Evolutionary conservation across 53 echinoderm and acorn worm genomes (phyloP), one percentile per base, ranked within the genome.

Genomic region (Astropecten irregularis): DNA sequence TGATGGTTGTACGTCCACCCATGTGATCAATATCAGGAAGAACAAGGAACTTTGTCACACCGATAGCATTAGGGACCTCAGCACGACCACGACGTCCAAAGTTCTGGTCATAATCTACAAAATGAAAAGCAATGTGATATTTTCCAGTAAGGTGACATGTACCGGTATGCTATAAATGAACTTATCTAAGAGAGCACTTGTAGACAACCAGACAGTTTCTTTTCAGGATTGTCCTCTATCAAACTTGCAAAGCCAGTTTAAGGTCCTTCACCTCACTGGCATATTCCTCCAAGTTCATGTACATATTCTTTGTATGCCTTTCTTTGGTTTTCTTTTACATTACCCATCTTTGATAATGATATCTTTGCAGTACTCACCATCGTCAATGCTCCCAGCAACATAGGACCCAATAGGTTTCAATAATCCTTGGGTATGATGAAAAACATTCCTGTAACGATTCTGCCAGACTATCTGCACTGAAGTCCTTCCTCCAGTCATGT

Each of bases 91-190:
- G 69, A 13, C 25, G 58, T 9, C 86, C 86, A 65, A 66, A 66
- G 27, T 39, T 38, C 42, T 86, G 77, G 60, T 86, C 86, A 86
- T 86, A 77, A 47, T 50, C 86, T 86, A 53, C n/a, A n/a, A n/a
- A n/a, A n/a, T n/a, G n/a, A n/a, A n/a, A n/a, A n/a, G n/a, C n/a
- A n/a, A n/a, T n/a, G n/a, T n/a, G n/a, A n/a, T n/a, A n/a, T n/a
- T n/a, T n/a, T n/a, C n/a, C n/a, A n/a, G n/a, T n/a, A n/a, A n/a
- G n/a, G n/a, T n/a, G n/a, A n/a, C n/a, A n/a, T n/a, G n/a, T n/a
- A n/a, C n/a, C n/a, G n/a, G n/a, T n/a, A n/a, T n/a, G n/a, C n/a
- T n/a, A n/a, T n/a, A n/a, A n/a, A n/a, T n/a, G n/a, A n/a, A n/a
- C n/a, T n/a, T n/a, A n/a, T n/a, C n/a, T n/a, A n/a, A n/a, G n/a